Evolutionary conservation across 2,113 vertebrate genomes (phyloP), one percentile per base, ranked within the genome.

Genomic region (Actenoides lindsayi): DNA sequence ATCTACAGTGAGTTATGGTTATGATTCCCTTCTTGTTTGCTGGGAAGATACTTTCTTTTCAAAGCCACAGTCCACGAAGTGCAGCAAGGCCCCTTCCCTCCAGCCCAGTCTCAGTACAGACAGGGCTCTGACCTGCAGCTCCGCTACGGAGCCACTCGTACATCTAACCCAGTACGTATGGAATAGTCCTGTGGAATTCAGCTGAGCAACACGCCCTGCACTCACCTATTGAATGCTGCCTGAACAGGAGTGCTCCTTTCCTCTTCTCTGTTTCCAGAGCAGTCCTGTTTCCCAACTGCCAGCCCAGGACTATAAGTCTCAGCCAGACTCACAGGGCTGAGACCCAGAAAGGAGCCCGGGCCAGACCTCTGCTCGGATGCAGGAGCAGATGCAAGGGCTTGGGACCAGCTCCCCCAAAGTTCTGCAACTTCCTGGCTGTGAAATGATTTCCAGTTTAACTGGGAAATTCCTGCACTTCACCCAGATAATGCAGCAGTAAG

Each of bases 171-270:
- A 48, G 13, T 39, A 89, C 27, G 21, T 48, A 31, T 33, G 37
- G 87, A 73, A 74, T 67, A 54, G 31, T 50, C 84, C 10, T 41
- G 30, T 63, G 64, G 75, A 64, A 76, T 83, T 90, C 13, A 42
- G 1, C 0, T 31, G n/a, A 39, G 30, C 18, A 57, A 76, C 57
- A 35, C 7, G n/a, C 57, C 42, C 77, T 50, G 62, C 2, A 7
- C 74, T 91, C 60, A 70, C 46, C 65, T 78, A 17, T 62, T 83
- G n/a, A 60, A 65, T 14, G 2, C 3, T 46, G 31, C 62, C 51
- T 63, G 46, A 48, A 57, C 35, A 25, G 50, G 11, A 64, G 11
- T 1, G 7, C 20, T 35, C 30, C 39, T 39, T 60, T 87, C 44
- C 48, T 51, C 39, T 71, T 37, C 19, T n/a, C 50, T 35, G 6